Conservation (phyloP, 2,888 invertebrate species). For the Cerastoderma edule region DNA sequence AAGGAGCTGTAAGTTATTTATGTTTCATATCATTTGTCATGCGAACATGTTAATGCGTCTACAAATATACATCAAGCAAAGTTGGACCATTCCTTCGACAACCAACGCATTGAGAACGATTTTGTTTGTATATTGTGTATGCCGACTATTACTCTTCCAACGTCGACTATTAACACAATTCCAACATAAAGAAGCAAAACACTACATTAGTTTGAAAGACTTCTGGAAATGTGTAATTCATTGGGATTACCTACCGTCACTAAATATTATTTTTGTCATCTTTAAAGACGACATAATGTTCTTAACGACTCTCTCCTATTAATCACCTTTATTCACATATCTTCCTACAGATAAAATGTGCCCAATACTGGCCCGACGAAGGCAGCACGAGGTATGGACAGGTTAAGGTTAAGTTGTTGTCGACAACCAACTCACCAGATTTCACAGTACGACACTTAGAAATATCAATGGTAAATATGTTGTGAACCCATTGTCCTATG, state of each 20-base stretch:
- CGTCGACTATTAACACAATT: neutral
- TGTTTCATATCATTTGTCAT: neutral
- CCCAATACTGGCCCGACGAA: slow-evolving; percentile 34
- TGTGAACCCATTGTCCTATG: neutral
- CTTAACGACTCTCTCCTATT: neutral
- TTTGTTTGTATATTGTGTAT: neutral
- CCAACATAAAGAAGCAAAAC: neutral
- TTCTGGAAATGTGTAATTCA: neutral
- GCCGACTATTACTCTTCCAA: neutral
- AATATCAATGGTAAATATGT: slow-evolving; percentile 1
- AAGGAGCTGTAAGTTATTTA: slow-evolving; percentile 13
- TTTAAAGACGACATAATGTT: neutral
- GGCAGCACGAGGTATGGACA: neutral
- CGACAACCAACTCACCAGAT: slow-evolving; percentile 21
- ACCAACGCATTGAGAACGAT: neutral
- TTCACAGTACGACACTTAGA: slow-evolving; percentile 6
- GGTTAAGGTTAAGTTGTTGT: slow-evolving; percentile 10
- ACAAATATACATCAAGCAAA: neutral
- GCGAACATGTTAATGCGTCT: neutral
- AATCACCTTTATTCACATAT: too few relatives aligned
- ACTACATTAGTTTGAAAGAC: neutral
- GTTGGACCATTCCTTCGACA: neutral
- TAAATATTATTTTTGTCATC: neutral
- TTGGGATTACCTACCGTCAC: neutral
- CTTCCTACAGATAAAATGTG: slow-evolving; percentile 36